Evolutionary conservation across 2,888 invertebrate species (phyloP).

Genomic region (Epistrophella euchroma): DNA sequence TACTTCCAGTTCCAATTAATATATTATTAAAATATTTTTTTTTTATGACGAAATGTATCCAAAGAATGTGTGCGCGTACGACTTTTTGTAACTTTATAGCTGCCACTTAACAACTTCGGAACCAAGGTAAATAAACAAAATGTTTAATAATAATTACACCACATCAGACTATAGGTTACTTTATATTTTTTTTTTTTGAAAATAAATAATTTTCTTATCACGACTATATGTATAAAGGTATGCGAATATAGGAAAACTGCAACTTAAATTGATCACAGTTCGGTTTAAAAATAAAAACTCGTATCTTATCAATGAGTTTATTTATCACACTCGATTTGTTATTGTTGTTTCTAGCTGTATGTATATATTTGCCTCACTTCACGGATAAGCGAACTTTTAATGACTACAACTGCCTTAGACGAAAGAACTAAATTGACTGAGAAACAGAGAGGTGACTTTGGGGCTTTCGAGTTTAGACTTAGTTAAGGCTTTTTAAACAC

Average conservation of each 20-base stretch:
- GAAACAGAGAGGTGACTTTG: conserved; percentile 1
- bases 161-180: conserved; percentile 10
- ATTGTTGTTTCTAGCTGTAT: conserved; percentile 5
- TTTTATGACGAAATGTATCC: conserved; percentile 24
- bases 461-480: not conserved
- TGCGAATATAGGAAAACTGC: conserved; percentile 20
- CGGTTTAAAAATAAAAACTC: conserved; percentile 9
- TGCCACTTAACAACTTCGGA: conserved; percentile 21
- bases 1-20: conserved; percentile 22
- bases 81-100: not conserved
- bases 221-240: not conserved
- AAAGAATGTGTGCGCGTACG: conserved; percentile 12
- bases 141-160: conserved; percentile 7
- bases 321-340: conserved; percentile 33
- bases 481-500: not conserved
- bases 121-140: conserved; percentile 34
- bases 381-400: conserved; percentile 36
- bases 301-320: conserved; percentile 40
- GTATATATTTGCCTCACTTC: conserved; percentile 1
- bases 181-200: not conserved
- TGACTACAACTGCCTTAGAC: conserved; percentile 22
- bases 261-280: conserved; percentile 34
- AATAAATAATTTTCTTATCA: conserved; percentile 26
- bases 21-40: not conserved
- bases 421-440: conserved; percentile 39